Conservation (phyloP, 2,888 invertebrate genomes). For the Portevinia maculata region DNA sequence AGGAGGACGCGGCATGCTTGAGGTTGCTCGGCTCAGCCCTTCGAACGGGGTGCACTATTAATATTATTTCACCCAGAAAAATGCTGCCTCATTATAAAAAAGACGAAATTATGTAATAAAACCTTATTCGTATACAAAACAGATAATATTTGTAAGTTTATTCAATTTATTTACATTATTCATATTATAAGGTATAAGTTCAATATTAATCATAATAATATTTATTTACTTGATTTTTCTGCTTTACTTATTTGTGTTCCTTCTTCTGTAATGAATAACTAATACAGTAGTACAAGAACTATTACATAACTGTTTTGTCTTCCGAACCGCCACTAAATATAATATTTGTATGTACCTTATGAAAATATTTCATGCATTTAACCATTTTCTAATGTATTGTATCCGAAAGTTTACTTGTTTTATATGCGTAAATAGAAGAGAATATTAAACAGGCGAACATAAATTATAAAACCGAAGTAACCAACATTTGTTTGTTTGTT, state of each 20-base stretch:
- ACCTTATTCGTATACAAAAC: conserved; percentile 9
- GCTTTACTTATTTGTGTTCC: conserved; percentile 19
- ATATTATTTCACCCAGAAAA: too few relatives aligned
- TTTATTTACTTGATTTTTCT: conserved; percentile 57
- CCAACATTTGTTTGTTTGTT: conserved; percentile 35
- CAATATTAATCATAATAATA: conserved; percentile 61
- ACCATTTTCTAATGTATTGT: conserved; percentile 30
- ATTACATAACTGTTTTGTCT: conserved; percentile 46
- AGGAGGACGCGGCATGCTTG: too few relatives aligned
- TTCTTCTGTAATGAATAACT: conserved; percentile 50
- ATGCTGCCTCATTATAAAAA: too few relatives aligned
- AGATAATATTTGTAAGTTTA: conserved; percentile 55
- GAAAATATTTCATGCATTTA: conserved; percentile 36
- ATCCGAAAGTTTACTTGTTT: conserved; percentile 29
- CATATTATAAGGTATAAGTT: conserved; percentile 69
- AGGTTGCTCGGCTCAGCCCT: too few relatives aligned
- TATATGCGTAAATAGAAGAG: conserved; percentile 12
- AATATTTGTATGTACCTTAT: conserved; percentile 38
- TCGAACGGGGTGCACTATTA: too few relatives aligned
- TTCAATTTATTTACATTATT: conserved; percentile 74
- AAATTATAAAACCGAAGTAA: conserved; percentile 40
- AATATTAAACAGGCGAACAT: not conserved
- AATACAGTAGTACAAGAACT: conserved; percentile 43
- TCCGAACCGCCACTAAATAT: conserved; percentile 59
- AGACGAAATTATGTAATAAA: not conserved